Base-by-base conservation (phyloP, 2,797 vertebrate species). In the Micropoecilia bifurca region DNA sequence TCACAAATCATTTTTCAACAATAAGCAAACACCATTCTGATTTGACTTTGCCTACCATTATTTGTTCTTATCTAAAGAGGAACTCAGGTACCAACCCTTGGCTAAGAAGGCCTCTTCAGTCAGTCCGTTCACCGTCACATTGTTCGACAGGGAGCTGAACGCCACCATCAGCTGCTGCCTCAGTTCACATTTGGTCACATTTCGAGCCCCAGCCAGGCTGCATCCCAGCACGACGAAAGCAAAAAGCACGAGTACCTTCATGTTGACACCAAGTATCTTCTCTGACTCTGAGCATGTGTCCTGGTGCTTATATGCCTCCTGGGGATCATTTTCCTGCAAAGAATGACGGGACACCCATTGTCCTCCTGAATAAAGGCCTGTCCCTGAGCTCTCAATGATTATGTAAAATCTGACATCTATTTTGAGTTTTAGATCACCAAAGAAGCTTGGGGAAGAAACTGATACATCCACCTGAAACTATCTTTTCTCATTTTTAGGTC, bases 161-260 rank as follows among this genome's bases (percentile, higher is more conserved):
- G 8, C 47, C 1, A 1, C 0, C 7, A 7, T 13, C 45, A 93
- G 76, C 1, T 41, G 0, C 0, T 80, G 13, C 74, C 2, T 83
- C 74, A 93, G 78, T 0, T 86, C 73, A 78, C 92, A 93, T 69
- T 85, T 90, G 0, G 80, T 0, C 46, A 89, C 33, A 0, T 7
- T 22, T 2, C 2, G 7, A 6, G 75, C 85, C 0, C 61, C 50
- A 2, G 76, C 36, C 68, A 71, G 57, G 36, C 73, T 30, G 45
- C 63, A 81, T 77, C 74, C 68, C 81, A 93, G 50, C 43, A 28
- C 75, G 0, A 47, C 75, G 25, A 86, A 10, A 4, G 87, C 33
- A 55, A 89, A 36, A 48, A 79, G 46, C 22, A 76, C 14, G 0
- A 85, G n/a, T 0, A 10, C 3, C 68, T 14, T 90, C 90, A 93